Evolutionary conservation across 2,888 invertebrate species (phyloP).

Genomic region (Bombylius discolor): DNA sequence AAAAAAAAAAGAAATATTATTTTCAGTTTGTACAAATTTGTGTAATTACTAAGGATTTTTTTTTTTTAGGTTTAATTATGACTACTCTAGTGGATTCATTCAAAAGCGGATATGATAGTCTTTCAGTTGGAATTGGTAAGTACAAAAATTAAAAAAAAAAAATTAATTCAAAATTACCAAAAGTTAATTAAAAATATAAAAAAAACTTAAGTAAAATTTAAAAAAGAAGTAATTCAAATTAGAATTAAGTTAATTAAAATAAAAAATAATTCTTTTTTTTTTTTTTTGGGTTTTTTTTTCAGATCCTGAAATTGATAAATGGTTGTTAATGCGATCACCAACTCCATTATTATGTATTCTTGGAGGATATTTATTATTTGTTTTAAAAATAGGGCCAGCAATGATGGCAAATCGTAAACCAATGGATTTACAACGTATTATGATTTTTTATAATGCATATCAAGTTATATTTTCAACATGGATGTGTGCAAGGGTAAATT

Average conservation of each 20-base stretch:
- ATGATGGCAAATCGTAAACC: constrained; percentile 63
- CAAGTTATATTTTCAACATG: constrained; percentile 77
- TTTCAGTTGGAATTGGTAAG: constrained; percentile 13
- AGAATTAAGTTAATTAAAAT: too few relatives aligned
- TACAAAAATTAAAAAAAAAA: too few relatives aligned
- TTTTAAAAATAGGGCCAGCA: constrained; percentile 59
- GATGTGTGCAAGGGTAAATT: constrained; percentile 39
- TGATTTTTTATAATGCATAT: constrained; percentile 72
- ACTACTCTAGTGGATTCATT: constrained; percentile 7
- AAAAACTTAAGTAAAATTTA: too few relatives aligned
- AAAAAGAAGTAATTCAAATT: too few relatives aligned
- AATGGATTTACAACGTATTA: constrained; percentile 55
- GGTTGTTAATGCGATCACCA: constrained; percentile 67
- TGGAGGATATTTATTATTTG: constrained; percentile 55
- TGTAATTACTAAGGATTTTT: not conserved
- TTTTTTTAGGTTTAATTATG: constrained; percentile 1
- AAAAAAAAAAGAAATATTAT: too few relatives aligned
- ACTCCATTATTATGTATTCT: constrained; percentile 53
- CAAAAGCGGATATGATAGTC: constrained; percentile 9
- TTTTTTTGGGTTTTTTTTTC: constrained; percentile 9
- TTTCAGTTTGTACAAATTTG: too few relatives aligned
- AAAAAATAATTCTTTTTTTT: not conserved
- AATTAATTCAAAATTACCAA: too few relatives aligned
- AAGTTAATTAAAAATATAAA: too few relatives aligned
- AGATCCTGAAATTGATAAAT: constrained; percentile 65